phyloP scores from a whole-genome alignment of 2,113 vertebrate genomes.

The Anarrhichthys ocellatus region DNA sequence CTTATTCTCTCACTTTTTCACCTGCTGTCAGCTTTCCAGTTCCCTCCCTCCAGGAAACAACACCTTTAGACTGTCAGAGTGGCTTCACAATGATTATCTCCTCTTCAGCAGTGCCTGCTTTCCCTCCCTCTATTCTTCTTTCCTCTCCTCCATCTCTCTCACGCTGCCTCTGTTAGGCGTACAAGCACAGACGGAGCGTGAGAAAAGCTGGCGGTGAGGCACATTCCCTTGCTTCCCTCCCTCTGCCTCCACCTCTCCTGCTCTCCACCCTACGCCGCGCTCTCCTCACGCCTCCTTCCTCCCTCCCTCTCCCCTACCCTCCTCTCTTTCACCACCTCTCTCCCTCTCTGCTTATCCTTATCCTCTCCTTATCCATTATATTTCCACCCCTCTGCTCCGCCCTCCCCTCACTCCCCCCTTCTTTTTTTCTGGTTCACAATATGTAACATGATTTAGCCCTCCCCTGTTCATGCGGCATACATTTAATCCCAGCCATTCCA shows the following conservation, averaged over 20 bases:
- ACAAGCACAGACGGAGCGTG: conserved; percentile 61
- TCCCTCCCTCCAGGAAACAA: conserved; percentile 46
- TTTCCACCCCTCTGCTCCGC: conserved; percentile 61
- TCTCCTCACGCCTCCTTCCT: conserved; percentile 30
- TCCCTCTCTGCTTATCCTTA: conserved; percentile 54
- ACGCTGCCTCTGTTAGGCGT: conserved; percentile 35
- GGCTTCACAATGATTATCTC: conserved; percentile 28
- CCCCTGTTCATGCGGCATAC: conserved; percentile 79
- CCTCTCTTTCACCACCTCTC: conserved; percentile 29
- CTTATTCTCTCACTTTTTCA: conserved; percentile 7
- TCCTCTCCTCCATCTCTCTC: conserved; percentile 33
- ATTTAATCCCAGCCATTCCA: conserved; percentile 76
- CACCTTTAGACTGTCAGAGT: conserved; percentile 33
- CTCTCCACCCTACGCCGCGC: conserved; percentile 54
- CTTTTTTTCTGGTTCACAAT: conserved; percentile 71
- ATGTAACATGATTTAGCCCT: conserved; percentile 79
- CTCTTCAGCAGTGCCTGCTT: conserved; percentile 21
- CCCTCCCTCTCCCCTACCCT: conserved; percentile 4
- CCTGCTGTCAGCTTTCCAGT: conserved; percentile 33
- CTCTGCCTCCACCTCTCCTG: conserved; percentile 52
- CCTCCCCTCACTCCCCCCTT: conserved; percentile 45
- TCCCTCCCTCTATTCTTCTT: conserved; percentile 23
- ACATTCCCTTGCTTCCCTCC: conserved; percentile 57
- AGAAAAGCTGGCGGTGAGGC: conserved; percentile 73
- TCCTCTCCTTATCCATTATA: conserved; percentile 75